A percentile compares a stretch with the other conserved stretches of the same genome.
These are phyloP conservation scores for Hormaphis cornu DNA, from an alignment of 1,140 invertebrate species.

Conservation along the genomic window DNA sequence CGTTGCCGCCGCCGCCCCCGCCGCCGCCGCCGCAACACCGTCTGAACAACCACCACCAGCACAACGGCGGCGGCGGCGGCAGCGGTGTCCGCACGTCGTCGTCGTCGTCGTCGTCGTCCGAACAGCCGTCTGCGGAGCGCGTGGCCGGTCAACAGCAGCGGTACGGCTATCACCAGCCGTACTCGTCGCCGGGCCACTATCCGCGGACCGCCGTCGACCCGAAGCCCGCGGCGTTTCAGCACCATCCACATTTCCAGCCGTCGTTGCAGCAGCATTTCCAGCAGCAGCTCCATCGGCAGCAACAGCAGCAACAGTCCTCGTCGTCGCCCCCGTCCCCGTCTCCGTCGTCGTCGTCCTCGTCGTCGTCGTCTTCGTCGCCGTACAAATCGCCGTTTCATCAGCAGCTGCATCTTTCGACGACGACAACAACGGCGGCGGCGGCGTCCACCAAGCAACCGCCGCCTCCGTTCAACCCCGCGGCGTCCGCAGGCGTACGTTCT, in stretches of 20 bases:
- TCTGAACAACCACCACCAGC: constrained; percentile 33
- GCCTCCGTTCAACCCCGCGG: neutral
- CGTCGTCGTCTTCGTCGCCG: constrained; percentile 12
- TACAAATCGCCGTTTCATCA: constrained; percentile 2
- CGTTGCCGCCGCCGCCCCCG: constrained; percentile 40
- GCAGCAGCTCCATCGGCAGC: neutral
- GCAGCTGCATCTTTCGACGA: neutral
- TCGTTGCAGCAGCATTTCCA: neutral
- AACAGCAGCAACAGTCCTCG: neutral
- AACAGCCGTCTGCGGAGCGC: constrained; percentile 45
- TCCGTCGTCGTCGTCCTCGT: neutral
- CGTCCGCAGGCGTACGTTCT: too few relatives aligned
- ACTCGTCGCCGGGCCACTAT: constrained; percentile 17
- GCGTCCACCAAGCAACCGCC: neutral
- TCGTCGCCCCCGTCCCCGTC: neutral
- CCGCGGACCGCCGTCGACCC: constrained; percentile 20
- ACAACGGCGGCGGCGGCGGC: constrained; percentile 25
- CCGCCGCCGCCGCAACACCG: constrained; percentile 33
- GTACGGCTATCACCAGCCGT: constrained; percentile 13
- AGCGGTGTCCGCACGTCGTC: constrained; percentile 36
- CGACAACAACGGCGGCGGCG: neutral
- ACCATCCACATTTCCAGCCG: neutral
- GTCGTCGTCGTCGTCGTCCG: constrained; percentile 44
- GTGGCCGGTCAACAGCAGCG: constrained; percentile 42
- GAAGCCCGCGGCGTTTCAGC: neutral